phyloP scores from a whole-genome alignment of 2,888 invertebrate genomes.

The Mythimna loreyi region DNA sequence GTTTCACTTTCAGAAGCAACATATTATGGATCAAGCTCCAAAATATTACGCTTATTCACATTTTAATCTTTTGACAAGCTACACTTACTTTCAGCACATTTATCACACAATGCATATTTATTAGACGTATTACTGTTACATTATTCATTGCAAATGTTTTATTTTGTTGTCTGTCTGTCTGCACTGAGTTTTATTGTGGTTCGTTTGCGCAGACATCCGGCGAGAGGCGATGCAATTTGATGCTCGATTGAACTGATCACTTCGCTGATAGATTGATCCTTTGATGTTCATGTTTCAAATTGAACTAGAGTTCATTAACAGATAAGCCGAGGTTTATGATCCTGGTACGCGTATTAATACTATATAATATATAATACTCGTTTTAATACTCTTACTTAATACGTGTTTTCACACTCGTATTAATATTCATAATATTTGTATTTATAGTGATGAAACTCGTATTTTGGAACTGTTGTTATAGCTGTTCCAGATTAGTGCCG shows the following conservation, averaged over 20 bases:
- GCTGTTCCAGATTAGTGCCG: no score
- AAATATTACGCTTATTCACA: background rate
- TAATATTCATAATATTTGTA: no score
- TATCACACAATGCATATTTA: slow-evolving; percentile 33
- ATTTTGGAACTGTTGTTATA: background rate
- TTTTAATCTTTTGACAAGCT: slow-evolving; percentile 5
- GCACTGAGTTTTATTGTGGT: slow-evolving; percentile 50
- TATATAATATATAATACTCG: no score
- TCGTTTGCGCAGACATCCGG: slow-evolving; percentile 79
- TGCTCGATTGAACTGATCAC: slow-evolving; percentile 78
- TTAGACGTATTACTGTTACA: slow-evolving; percentile 42
- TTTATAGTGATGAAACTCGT: no score
- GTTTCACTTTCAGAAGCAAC: background rate
- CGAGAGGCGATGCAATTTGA: slow-evolving; percentile 81
- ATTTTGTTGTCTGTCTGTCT: slow-evolving; percentile 52
- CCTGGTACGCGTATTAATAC: no score
- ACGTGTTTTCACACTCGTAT: no score
- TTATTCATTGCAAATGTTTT: slow-evolving; percentile 57
- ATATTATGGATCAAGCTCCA: background rate
- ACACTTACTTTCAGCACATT: slow-evolving; percentile 22
- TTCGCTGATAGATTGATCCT: slow-evolving; percentile 67
- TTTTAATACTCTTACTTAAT: no score
- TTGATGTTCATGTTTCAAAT: slow-evolving; percentile 71
- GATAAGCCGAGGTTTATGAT: slow-evolving; percentile 45
- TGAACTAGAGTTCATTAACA: slow-evolving; percentile 31